Evolutionary conservation across 1,140 invertebrate species (phyloP).

Genomic region (Danaus melanippus): DNA sequence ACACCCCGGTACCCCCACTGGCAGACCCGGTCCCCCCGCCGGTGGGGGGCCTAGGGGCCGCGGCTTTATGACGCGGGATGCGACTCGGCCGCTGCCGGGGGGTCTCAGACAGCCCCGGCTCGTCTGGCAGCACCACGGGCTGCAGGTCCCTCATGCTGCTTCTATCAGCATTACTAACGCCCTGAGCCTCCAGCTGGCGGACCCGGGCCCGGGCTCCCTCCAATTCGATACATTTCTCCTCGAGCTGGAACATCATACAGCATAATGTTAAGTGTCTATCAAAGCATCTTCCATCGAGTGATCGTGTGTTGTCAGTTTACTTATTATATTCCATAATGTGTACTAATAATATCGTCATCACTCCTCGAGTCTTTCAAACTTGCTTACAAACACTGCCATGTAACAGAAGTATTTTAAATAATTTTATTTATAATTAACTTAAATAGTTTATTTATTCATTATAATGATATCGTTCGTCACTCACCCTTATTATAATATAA

Average conservation of each 20-base stretch:
- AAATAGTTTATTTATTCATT: too few relatives aligned
- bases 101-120: conserved; percentile 69
- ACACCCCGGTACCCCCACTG: conserved; percentile 40
- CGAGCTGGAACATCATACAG: conserved; percentile 72
- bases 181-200: conserved; percentile 76
- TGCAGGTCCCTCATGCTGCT: conserved; percentile 68
- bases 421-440: too few relatives aligned
- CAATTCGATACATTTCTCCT: conserved; percentile 85
- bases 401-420: too few relatives aligned
- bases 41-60: conserved; percentile 71
- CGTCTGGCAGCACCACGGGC: conserved; percentile 71
- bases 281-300: too few relatives aligned
- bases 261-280: too few relatives aligned
- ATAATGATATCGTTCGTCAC: too few relatives aligned
- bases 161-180: conserved; percentile 48
- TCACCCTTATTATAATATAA: too few relatives aligned
- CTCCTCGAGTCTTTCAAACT: too few relatives aligned
- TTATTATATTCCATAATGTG: too few relatives aligned
- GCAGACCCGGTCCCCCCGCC: conserved; percentile 80
- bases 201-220: conserved; percentile 84
- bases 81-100: conserved; percentile 64
- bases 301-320: too few relatives aligned
- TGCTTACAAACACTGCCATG: too few relatives aligned
- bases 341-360: too few relatives aligned
- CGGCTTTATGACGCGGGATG: conserved; percentile 65